Conservation (phyloP, 2,113 vertebrate genomes). For the Cathartes aura region DNA sequence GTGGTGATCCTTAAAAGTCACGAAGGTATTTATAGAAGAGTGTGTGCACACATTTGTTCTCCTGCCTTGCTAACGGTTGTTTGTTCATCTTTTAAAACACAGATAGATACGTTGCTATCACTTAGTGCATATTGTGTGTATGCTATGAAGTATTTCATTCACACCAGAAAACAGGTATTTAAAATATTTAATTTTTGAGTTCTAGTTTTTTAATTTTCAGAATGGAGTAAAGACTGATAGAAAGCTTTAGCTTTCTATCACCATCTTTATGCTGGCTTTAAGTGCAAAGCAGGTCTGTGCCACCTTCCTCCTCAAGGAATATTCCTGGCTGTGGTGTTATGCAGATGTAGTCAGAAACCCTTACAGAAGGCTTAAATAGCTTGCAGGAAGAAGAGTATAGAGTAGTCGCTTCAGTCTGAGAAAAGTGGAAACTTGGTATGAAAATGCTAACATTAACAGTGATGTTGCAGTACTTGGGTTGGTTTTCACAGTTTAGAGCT, state of each 20-base stretch:
- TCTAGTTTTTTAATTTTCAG: neutral
- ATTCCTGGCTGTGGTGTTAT: neutral
- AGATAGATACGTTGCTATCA: neutral
- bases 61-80: neutral
- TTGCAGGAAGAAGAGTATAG: neutral
- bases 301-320: neutral
- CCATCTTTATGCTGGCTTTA: neutral
- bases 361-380: neutral
- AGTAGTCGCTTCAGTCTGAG: neutral
- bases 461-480: neutral
- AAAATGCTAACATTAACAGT: neutral
- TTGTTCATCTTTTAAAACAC: neutral
- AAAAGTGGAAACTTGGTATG: neutral
- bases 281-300: neutral
- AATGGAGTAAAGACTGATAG: neutral
- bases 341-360: neutral
- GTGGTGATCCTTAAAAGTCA: neutral
- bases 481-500: neutral
- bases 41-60: neutral
- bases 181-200: neutral
- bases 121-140: neutral
- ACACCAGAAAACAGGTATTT: neutral
- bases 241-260: neutral
- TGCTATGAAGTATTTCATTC: neutral
- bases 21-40: neutral